phyloP scores from a whole-genome alignment of 1,140 invertebrate genomes.

The Drosophila hydei region DNA sequence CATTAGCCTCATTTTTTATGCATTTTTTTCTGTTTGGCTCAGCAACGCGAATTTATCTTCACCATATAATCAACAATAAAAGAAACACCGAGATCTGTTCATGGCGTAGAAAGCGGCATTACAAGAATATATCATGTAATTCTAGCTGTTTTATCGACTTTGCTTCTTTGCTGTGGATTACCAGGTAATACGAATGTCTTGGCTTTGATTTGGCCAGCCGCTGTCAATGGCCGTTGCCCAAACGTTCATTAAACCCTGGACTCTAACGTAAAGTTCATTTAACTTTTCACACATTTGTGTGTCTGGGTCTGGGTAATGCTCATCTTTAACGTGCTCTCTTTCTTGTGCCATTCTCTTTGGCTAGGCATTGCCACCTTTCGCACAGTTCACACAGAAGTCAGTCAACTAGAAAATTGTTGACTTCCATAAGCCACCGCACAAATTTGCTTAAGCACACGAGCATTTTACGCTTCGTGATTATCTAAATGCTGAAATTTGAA shows the following conservation, averaged over 20 bases:
- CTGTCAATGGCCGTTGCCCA: slow-evolving; percentile 33
- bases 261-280: slow-evolving; percentile 38
- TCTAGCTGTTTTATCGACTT: slow-evolving; percentile 31
- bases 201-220: slow-evolving; percentile 22
- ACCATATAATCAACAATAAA: slow-evolving; percentile 46
- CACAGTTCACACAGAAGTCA: slow-evolving; percentile 63
- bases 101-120: slow-evolving; percentile 62
- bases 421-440: slow-evolving; percentile 63
- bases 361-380: not conserved
- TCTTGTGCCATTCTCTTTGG: not conserved
- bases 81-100: slow-evolving; percentile 39
- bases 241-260: slow-evolving; percentile 37
- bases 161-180: slow-evolving; percentile 24
- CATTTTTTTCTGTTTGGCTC: slow-evolving; percentile 28
- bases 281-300: slow-evolving; percentile 32
- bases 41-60: slow-evolving; percentile 52
- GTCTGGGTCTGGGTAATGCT: not conserved
- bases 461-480: slow-evolving; percentile 72
- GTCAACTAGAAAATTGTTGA: slow-evolving; percentile 64
- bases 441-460: slow-evolving; percentile 58
- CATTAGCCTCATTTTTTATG: slow-evolving; percentile 66
- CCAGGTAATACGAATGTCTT: not conserved
- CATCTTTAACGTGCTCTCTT: slow-evolving; percentile 3
- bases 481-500: slow-evolving; percentile 52
- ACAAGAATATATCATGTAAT: slow-evolving; percentile 31